Base-by-base conservation (phyloP, 2,797 vertebrate species). In the Syngnathus acus region DNA sequence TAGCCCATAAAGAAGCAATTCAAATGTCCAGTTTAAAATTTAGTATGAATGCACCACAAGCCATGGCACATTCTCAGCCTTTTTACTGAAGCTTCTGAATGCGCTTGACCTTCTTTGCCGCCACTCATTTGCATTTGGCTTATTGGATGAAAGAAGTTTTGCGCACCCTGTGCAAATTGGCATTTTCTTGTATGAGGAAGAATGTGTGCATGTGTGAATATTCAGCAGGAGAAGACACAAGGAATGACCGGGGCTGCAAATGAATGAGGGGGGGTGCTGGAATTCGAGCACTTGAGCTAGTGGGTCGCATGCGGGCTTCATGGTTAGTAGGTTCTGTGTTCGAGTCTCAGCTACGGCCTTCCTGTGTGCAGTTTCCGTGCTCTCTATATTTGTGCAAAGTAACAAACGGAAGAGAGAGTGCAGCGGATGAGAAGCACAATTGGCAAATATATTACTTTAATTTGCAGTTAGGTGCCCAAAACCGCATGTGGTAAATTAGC, bases 61-160 rank as follows among this genome's bases (percentile, higher is more conserved):
- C 42, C 21, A 17, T 6, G 6, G 60, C 21, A 26, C 42, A 32
- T 43, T 42, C n/a, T n/a, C 59, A 21, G n/a, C n/a, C 38, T n/a
- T n/a, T 62, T 16, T 45, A 23, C 77, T 66, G 58, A 75, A 77
- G 75, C 67, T 76, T 62, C 69, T 77, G 78, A 82, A 84, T 84
- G 76, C 65, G 59, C 81, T 82, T 89, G 75, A 84, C 82, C 85
- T 78, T 87, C 75, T 86, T 86, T 80, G 68, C 67, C 57, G 65
- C 70, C 72, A 78, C 74, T 80, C 26, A 86, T 87, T 86, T 85
- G 82, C 80, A 84, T 87, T 39, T 70, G 67, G 71, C 65, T 80
- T 79, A 79, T 75, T 86, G 75, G 76, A 82, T 73, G 66, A 80
- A 84, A 84, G 77, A 62, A 68, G 64, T 72, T 78, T 66, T 66